phyloP scores from a whole-genome alignment of 2,113 vertebrate genomes.

The Siphamia tubifer region DNA sequence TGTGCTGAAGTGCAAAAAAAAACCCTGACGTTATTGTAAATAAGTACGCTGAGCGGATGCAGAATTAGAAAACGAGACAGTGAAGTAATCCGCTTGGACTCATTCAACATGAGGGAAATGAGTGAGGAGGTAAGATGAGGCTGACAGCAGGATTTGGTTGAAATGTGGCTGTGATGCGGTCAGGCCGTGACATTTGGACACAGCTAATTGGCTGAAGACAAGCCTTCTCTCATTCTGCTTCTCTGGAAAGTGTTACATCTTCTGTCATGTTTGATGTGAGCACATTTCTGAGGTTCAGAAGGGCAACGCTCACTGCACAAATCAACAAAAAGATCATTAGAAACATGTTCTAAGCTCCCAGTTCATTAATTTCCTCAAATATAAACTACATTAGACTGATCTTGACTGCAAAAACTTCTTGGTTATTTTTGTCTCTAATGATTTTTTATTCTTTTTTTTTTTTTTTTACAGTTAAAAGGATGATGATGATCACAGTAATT shows the following conservation, averaged over 20 bases:
- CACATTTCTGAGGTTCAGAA: slow-evolving; percentile 26
- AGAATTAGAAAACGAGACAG: not conserved
- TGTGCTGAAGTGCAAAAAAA: slow-evolving; percentile 21
- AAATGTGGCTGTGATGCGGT: not conserved
- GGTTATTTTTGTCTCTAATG: no score
- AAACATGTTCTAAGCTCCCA: not conserved
- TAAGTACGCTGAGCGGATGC: not conserved
- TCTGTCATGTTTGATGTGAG: slow-evolving; percentile 24
- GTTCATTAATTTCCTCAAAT: not conserved
- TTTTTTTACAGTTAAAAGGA: no score
- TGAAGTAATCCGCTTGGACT: slow-evolving; percentile 6
- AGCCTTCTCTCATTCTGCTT: slow-evolving; percentile 1
- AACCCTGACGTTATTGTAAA: not conserved
- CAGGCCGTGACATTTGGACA: slow-evolving; percentile 3
- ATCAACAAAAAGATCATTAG: not conserved
- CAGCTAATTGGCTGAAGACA: slow-evolving; percentile 31
- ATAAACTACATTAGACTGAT: no score
- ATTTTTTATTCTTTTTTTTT: no score
- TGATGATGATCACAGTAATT: no score
- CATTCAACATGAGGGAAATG: not conserved
- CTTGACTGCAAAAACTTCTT: no score
- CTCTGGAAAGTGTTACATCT: not conserved
- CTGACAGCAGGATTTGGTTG: not conserved
- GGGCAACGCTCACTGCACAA: slow-evolving; percentile 20
- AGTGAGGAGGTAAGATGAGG: not conserved